A percentile compares a stretch with the other conserved stretches of the same genome.
These are phyloP conservation scores for Steinernema scapterisci DNA, from an alignment of 2,888 invertebrate species.

Conservation along the genomic window DNA sequence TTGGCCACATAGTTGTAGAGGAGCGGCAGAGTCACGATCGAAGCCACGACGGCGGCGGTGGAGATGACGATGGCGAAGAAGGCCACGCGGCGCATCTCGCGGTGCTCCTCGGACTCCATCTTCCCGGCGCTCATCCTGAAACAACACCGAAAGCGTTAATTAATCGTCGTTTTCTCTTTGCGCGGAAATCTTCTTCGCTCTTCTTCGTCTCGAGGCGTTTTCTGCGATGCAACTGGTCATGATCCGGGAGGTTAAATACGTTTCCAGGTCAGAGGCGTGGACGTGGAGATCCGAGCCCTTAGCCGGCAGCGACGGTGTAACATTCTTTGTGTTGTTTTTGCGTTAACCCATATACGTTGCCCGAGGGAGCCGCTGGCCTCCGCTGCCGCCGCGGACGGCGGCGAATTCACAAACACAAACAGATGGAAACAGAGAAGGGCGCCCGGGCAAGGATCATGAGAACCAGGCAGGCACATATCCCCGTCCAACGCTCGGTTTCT, in stretches of 20 bases:
- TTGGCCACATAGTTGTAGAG: conserved; percentile 66
- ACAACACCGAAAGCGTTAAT: too few relatives aligned
- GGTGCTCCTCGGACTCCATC: conserved; percentile 60
- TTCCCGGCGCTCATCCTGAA: conserved; percentile 16
- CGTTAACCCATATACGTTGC: conserved; percentile 16
- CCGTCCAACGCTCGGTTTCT: neutral
- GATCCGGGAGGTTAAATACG: conserved; percentile 26
- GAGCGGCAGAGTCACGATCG: conserved; percentile 66
- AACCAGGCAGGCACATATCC: neutral
- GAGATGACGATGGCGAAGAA: conserved; percentile 67
- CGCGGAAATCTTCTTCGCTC: too few relatives aligned
- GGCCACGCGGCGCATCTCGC: conserved; percentile 64
- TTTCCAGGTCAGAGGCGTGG: conserved; percentile 1
- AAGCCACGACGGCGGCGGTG: conserved; percentile 65
- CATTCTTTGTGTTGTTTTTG: conserved; percentile 30
- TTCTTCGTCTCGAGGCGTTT: too few relatives aligned
- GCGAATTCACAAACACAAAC: neutral
- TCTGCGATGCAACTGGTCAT: neutral
- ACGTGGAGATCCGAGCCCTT: neutral
- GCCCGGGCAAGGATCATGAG: neutral
- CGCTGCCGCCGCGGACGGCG: neutral
- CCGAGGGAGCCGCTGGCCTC: neutral
- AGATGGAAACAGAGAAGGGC: neutral
- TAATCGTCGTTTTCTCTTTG: too few relatives aligned
- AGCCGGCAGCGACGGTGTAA: conserved; percentile 18